Conservation (phyloP, 2,113 vertebrate genomes). For the Calyptomena viridis region DNA sequence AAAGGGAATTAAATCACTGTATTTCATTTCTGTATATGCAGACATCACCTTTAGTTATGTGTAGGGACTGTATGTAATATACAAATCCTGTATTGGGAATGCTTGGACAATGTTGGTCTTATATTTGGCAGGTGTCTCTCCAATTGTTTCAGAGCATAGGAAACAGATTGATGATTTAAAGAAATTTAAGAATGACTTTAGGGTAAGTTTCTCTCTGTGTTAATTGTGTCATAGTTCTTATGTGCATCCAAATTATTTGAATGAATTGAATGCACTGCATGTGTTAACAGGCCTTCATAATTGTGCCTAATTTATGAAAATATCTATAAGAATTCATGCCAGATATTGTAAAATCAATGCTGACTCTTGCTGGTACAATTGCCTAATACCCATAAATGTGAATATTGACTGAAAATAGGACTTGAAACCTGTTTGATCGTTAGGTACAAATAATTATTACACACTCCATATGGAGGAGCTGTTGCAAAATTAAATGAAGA, state of each 20-base stretch:
- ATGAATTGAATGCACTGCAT: background rate
- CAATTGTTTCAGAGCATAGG: constrained; percentile 92
- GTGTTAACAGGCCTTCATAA: background rate
- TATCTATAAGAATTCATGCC: background rate
- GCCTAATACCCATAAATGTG: background rate
- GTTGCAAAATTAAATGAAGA: background rate
- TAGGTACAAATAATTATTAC: background rate
- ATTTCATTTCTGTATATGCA: background rate
- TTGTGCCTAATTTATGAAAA: background rate
- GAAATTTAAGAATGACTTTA: constrained; percentile 98
- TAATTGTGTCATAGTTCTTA: background rate
- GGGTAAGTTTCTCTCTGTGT: constrained; percentile 82
- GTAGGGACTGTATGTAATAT: background rate
- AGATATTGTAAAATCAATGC: constrained; percentile 21
- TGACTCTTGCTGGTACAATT: background rate
- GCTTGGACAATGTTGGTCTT: constrained; percentile 21
- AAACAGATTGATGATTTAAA: constrained; percentile 99
- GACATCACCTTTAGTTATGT: background rate
- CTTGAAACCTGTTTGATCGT: background rate
- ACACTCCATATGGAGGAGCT: background rate
- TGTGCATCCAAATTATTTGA: background rate
- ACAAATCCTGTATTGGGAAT: background rate
- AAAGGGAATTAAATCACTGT: background rate
- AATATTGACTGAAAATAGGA: background rate
- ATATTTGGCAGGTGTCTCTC: constrained; percentile 80